Evolutionary conservation across 2,888 invertebrate species (phyloP).

Genomic region (Drosophila atripex): DNA sequence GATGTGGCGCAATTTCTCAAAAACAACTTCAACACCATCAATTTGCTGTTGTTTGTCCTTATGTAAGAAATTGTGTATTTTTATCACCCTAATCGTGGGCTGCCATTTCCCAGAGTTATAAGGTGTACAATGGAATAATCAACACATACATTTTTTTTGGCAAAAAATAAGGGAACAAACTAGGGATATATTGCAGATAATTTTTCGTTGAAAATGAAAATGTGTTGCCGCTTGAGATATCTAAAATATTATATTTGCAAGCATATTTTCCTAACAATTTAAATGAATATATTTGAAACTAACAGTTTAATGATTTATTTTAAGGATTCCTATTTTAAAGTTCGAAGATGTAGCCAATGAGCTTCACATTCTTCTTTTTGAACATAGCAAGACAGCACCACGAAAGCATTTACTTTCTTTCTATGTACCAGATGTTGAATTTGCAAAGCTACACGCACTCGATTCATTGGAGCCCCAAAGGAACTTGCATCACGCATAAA

Average conservation of each 20-base stretch:
- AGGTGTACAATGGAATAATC: slow-evolving; percentile 24
- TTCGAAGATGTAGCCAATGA: neutral
- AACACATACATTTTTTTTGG: slow-evolving; percentile 1
- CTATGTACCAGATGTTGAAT: slow-evolving; percentile 13
- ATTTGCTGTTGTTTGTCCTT: slow-evolving; percentile 52
- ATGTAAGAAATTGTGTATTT: slow-evolving; percentile 40
- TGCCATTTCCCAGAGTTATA: slow-evolving; percentile 32
- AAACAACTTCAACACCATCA: slow-evolving; percentile 71
- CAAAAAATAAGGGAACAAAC: neutral
- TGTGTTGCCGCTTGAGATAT: neutral
- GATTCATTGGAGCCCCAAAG: slow-evolving; percentile 12
- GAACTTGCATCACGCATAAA: slow-evolving; percentile 62
- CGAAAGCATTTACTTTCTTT: slow-evolving; percentile 10
- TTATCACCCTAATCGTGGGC: slow-evolving; percentile 11
- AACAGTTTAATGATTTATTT: neutral
- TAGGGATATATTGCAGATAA: neutral
- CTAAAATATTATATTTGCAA: neutral
- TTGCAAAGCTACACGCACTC: slow-evolving; percentile 14
- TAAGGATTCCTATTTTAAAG: neutral
- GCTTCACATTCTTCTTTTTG: neutral
- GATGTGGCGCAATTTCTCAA: slow-evolving; percentile 70
- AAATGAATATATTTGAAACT: too few relatives aligned
- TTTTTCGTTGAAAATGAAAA: too few relatives aligned
- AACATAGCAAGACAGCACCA: neutral
- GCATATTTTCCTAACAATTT: too few relatives aligned